Percentiles rank a stretch among this genome's conserved stretches.
Evolutionary conservation across 2,113 vertebrate species (phyloP).

Genomic region (Leucoraja erinaceus): DNA sequence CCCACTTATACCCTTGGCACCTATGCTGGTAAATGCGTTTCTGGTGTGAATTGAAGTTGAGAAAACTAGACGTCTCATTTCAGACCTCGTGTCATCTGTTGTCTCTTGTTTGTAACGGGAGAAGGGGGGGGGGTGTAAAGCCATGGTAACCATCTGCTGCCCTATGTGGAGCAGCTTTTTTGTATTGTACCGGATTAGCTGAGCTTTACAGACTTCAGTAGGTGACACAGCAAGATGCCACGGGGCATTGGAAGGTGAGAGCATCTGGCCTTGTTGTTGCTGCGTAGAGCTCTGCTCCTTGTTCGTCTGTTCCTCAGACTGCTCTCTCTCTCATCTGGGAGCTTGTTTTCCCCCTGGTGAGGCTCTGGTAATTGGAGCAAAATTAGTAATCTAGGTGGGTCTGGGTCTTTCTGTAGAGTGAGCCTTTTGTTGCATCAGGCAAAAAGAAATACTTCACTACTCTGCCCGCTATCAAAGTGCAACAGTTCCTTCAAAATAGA

Average conservation of each 20-base stretch:
- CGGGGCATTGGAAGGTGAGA: slow-evolving; percentile 12
- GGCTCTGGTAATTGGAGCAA: neutral
- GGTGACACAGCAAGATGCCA: neutral
- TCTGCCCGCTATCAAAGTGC: too few species aligned
- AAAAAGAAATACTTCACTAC: neutral
- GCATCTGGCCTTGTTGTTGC: neutral
- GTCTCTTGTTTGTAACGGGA: neutral
- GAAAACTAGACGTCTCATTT: neutral
- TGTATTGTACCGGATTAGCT: neutral
- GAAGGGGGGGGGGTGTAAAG: neutral
- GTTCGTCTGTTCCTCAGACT: too few species aligned
- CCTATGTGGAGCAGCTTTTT: neutral
- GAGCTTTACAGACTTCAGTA: neutral
- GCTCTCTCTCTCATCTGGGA: neutral
- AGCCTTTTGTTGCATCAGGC: neutral
- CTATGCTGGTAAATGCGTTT: neutral
- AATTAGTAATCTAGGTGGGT: neutral
- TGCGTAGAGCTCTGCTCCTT: neutral
- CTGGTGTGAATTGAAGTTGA: neutral
- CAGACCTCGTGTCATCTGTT: neutral
- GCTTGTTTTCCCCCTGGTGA: neutral
- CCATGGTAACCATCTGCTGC: slow-evolving; percentile 4
- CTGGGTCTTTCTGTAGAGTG: neutral
- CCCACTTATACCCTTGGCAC: neutral
- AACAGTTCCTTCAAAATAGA: too few species aligned